These are phyloP conservation scores for Cephus spinipes DNA, from an alignment of 2,888 invertebrate species.

Conservation along the genomic window DNA sequence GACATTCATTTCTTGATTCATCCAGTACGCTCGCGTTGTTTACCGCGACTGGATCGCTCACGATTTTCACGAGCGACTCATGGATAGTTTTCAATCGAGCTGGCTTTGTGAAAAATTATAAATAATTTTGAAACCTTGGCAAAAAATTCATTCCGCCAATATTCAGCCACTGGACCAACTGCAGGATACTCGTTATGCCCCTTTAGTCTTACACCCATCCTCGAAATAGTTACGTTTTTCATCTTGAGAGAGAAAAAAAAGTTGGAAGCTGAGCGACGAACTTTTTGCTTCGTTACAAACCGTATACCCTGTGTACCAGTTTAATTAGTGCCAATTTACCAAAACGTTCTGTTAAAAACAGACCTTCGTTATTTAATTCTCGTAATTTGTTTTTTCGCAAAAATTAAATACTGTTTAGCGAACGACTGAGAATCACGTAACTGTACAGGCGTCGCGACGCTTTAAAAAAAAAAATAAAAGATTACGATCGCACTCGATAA, in stretches of 20 bases:
- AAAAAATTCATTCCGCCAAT: background rate
- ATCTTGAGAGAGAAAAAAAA: background rate
- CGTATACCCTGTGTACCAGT: background rate
- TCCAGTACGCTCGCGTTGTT: constrained; percentile 39
- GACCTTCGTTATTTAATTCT: background rate
- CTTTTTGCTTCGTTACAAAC: background rate
- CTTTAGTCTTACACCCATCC: background rate
- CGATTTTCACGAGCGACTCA: background rate
- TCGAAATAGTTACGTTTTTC: background rate
- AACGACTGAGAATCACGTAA: background rate
- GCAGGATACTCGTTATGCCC: background rate
- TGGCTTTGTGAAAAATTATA: background rate
- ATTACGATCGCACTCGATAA: no score
- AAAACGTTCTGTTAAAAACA: background rate
- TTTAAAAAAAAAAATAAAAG: background rate
- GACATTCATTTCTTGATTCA: constrained; percentile 44
- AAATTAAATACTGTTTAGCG: background rate
- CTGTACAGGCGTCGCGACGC: background rate
- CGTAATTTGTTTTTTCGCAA: background rate
- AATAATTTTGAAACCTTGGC: background rate
- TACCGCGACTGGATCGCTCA: constrained; percentile 13
- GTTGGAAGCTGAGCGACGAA: background rate
- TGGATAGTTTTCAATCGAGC: background rate
- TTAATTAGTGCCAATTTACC: background rate
- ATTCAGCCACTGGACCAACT: background rate